phyloP scores from a whole-genome alignment of 2,113 vertebrate species.

The Hirundichthys speculiger region DNA sequence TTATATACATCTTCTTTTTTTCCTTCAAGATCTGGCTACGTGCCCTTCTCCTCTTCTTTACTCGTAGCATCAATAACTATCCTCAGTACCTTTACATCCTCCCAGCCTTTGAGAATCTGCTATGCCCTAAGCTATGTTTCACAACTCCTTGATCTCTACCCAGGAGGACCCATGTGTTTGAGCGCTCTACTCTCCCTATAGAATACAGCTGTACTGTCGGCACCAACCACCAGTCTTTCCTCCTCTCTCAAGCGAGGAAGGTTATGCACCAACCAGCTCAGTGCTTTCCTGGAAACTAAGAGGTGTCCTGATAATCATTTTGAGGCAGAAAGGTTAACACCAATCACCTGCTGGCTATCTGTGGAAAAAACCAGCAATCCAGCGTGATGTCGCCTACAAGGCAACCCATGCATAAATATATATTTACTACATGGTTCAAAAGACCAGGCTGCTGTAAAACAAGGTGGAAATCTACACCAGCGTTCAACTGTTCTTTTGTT shows the following conservation, averaged over 20 bases:
- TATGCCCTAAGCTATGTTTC: constrained; percentile 2
- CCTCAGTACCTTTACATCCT: constrained; percentile 37
- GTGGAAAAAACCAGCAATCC: too few relatives aligned
- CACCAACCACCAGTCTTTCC: constrained; percentile 11
- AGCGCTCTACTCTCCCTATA: constrained; percentile 10
- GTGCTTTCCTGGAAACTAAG: constrained; percentile 50
- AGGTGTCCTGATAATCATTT: constrained; percentile 1
- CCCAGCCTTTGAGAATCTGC: constrained; percentile 2
- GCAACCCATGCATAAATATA: too few relatives aligned
- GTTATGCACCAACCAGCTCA: constrained; percentile 30
- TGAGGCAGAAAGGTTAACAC: too few relatives aligned
- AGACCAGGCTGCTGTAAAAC: too few relatives aligned
- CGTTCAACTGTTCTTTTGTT: too few relatives aligned
- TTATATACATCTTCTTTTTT: constrained; percentile 20
- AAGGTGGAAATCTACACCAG: too few relatives aligned
- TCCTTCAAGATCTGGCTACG: neutral
- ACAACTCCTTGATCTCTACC: neutral
- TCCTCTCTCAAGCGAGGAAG: constrained; percentile 18
- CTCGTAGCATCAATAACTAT: constrained; percentile 29
- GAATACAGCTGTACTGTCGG: constrained; percentile 16
- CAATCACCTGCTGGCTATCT: too few relatives aligned
- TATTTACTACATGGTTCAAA: too few relatives aligned
- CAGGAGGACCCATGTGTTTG: constrained; percentile 10
- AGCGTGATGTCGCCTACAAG: too few relatives aligned
- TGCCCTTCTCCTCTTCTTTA: constrained; percentile 5